Evolutionary conservation across 2,888 invertebrate genomes (phyloP), one percentile per base, ranked within the genome.

Genomic region (Andrena praecox): DNA sequence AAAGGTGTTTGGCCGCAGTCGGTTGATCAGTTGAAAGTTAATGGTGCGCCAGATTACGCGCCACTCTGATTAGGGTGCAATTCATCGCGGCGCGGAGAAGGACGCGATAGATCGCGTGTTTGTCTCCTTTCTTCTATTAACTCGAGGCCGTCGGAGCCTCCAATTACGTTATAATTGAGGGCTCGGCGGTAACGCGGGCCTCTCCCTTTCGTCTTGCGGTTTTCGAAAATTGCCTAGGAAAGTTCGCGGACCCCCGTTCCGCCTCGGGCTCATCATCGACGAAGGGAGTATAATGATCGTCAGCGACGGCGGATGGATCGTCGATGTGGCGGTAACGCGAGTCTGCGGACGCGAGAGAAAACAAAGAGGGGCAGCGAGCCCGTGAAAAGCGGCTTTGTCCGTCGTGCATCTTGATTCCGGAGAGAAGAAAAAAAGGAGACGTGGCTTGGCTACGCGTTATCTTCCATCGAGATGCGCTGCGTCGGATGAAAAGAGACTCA

Each of bases 51-150:
- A 50, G 75, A 79, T 76, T 63, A 62, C 71, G 60, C 64, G 59
- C 52, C 63, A 64, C 35, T 54, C 56, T 68, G 73, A 83, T 80
- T 77, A 60, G 70, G 63, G 62, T 77, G 50, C 63, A 76, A 84
- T 80, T 77, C 62, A 52, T 73, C 42, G 70, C 24, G 35, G 62
- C 35, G 31, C 33, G 64, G 59, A 63, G 63, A 78, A 64, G 54
- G 71, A 67, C 35, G 31, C 59, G 8, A 71, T 62, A 35, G 83
- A 77, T 72, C 77, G 73, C 73, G 74, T 82, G 76, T 87, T 82
- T 84, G 86, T 86, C 82, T 86, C 80, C 75, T 69, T 86, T 86
- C 86, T 74, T 80, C 78, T 80, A 85, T 83, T 78, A 83, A 80
- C 74, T 80, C 48, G 69, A n/a, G 48, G 71, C 59, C 50, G 27